A percentile compares a stretch with the other conserved stretches of the same genome.
These are phyloP conservation scores for Drosophila atripex DNA, from an alignment of 2,888 invertebrate species.

Conservation along the genomic window DNA sequence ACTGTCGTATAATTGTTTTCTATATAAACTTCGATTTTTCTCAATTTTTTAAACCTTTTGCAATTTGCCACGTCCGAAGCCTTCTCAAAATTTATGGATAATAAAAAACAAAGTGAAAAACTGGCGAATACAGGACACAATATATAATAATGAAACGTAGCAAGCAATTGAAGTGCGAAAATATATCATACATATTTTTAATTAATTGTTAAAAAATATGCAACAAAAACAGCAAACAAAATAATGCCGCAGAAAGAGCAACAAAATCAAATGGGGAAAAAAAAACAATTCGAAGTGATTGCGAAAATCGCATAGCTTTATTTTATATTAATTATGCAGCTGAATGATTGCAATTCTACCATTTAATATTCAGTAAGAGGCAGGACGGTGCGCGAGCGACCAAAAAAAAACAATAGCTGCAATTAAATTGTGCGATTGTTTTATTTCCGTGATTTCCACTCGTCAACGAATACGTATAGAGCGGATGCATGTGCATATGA, in stretches of 20 bases:
- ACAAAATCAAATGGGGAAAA: conserved; percentile 12
- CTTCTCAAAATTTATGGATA: conserved; percentile 21
- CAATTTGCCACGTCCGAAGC: conserved; percentile 37
- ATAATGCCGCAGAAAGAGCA: conserved; percentile 3
- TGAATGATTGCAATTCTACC: conserved; percentile 66
- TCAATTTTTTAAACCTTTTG: conserved; percentile 33
- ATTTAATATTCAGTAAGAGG: conserved; percentile 48
- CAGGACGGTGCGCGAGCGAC: conserved; percentile 11
- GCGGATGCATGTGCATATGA: conserved; percentile 18
- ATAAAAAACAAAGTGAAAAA: neutral
- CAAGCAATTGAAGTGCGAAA: conserved; percentile 49
- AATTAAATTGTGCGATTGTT: conserved; percentile 37
- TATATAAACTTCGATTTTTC: conserved; percentile 41
- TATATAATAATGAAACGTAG: conserved; percentile 18
- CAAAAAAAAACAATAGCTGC: conserved; percentile 30
- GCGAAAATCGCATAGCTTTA: conserved; percentile 60
- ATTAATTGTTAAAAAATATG: conserved; percentile 64
- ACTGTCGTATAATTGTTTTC: conserved; percentile 40
- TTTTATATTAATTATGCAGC: conserved; percentile 74
- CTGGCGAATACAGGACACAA: neutral
- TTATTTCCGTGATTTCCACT: conserved; percentile 30
- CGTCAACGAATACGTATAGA: conserved; percentile 16
- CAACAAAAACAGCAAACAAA: neutral
- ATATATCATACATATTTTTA: conserved; percentile 59
- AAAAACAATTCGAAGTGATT: conserved; percentile 62